phyloP scores from a whole-genome alignment of 1,140 invertebrate genomes.

The Lucilia cuprina region DNA sequence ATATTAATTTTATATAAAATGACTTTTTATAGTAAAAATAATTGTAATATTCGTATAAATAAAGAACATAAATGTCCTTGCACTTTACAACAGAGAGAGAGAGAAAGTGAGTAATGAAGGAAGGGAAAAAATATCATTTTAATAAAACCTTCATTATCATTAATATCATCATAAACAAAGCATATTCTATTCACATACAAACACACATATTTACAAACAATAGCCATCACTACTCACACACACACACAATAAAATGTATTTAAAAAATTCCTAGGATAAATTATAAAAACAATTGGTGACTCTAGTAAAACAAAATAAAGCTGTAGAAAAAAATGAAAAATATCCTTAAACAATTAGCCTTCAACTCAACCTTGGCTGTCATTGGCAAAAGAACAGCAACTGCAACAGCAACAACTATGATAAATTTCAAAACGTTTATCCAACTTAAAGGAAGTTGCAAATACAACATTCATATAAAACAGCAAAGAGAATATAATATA shows the following conservation, averaged over 20 bases:
- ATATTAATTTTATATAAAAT: background rate
- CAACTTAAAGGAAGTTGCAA: background rate
- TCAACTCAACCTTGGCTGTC: conserved; percentile 33
- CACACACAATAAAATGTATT: background rate
- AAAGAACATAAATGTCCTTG: conserved; percentile 6
- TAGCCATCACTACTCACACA: background rate
- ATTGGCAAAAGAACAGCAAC: background rate
- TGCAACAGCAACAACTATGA: background rate
- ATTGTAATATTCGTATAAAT: background rate
- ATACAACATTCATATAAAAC: no score
- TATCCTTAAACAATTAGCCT: conserved; percentile 17
- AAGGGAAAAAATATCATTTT: background rate
- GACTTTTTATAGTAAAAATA: background rate
- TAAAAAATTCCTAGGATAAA: background rate
- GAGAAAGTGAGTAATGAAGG: no score
- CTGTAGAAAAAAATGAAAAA: background rate
- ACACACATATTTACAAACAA: background rate
- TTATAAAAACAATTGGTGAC: conserved; percentile 21
- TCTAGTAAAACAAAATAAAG: background rate
- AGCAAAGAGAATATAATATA: no score
- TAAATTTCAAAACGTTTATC: no score
- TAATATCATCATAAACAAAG: background rate
- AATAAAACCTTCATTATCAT: conserved; percentile 15
- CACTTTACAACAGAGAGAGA: background rate
- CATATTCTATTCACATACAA: background rate